Percentiles rank a stretch among this genome's conserved stretches.
phyloP scores from a whole-genome alignment of 2,113 vertebrate genomes.

The Theristicus caerulescens region DNA sequence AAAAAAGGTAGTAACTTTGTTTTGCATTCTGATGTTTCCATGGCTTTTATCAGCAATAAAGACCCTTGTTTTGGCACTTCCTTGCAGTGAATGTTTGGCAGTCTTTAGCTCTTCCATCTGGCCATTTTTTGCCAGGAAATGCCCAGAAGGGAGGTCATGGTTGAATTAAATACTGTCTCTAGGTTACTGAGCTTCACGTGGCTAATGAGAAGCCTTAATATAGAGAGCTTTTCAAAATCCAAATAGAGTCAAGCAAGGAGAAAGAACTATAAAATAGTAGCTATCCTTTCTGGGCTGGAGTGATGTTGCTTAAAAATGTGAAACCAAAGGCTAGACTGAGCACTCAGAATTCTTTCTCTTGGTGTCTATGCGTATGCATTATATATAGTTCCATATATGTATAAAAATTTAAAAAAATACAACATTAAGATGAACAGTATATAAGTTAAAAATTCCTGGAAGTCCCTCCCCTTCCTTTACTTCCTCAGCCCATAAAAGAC shows the following conservation, averaged over 20 bases:
- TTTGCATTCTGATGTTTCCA: conserved; percentile 50
- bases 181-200: background rate
- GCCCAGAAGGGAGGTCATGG: conserved; percentile 43
- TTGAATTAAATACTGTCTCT: conserved; percentile 50
- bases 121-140: conserved; percentile 52
- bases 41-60: conserved; percentile 52
- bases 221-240: conserved; percentile 47
- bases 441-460: conserved; percentile 46
- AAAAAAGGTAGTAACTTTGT: conserved; percentile 47
- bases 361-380: background rate
- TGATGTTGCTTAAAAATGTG: background rate
- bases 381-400: background rate
- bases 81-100: conserved; percentile 54
- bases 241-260: background rate
- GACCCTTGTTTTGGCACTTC: conserved; percentile 45
- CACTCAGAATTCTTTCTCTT: background rate
- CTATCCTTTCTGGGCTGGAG: background rate
- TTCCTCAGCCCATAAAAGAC: conserved; percentile 26
- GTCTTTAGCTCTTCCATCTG: conserved; percentile 29
- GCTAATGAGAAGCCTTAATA: conserved; percentile 32
- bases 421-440: background rate
- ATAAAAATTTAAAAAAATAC: background rate
- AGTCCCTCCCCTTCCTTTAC: conserved; percentile 23
- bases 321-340: background rate
- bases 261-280: background rate